A percentile compares a stretch with the other conserved stretches of the same genome.
Conservation (phyloP, 2,113 vertebrate genomes). For the Phylloscopus trochiloides region DNA sequence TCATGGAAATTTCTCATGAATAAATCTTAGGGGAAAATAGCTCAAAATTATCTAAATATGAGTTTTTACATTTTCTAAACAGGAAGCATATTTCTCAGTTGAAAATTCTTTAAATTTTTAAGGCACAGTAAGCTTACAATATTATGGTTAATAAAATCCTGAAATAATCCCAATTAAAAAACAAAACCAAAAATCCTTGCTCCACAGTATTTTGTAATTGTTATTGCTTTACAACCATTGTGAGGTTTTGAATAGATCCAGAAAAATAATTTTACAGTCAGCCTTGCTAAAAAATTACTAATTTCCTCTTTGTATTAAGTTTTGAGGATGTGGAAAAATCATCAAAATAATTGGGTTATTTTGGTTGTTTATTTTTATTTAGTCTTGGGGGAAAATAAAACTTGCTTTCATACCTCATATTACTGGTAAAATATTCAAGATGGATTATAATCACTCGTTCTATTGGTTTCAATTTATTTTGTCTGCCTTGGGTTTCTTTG, state of each 20-base stretch:
- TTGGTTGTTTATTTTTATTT: neutral
- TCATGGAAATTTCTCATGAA: neutral
- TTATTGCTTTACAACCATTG: neutral
- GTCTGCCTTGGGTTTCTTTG: neutral
- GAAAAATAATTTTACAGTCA: neutral
- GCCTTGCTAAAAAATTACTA: neutral
- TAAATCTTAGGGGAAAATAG: neutral
- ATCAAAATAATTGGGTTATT: neutral
- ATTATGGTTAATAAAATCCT: neutral
- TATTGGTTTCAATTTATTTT: neutral
- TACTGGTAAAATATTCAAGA: neutral
- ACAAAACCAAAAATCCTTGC: neutral
- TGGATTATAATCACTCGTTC: neutral
- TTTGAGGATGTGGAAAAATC: neutral
- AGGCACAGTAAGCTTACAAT: neutral
- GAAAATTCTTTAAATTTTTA: neutral
- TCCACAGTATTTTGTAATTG: neutral
- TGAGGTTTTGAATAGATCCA: neutral
- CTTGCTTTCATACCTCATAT: neutral
- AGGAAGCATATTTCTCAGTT: neutral
- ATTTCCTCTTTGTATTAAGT: neutral
- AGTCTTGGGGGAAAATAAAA: neutral
- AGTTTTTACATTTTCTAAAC: neutral
- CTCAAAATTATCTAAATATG: neutral
- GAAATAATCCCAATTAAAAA: neutral